Evolutionary conservation across 2,888 invertebrate genomes (phyloP).

Genomic region (Laspeyria flexula): DNA sequence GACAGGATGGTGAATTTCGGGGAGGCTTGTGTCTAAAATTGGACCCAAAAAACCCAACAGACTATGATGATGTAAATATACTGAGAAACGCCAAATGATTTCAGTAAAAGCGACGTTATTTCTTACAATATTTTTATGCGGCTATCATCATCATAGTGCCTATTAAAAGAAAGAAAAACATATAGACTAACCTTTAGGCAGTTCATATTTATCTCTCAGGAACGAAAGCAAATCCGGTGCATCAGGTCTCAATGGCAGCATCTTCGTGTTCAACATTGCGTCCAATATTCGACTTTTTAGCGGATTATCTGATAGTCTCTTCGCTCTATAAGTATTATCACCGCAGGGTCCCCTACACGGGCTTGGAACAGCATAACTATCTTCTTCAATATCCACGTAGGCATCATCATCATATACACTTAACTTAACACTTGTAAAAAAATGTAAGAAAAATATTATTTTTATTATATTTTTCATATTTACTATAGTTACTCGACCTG

Average conservation of each 20-base stretch:
- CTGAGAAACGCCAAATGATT: no score
- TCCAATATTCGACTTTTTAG: conserved; percentile 65
- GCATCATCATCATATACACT: conserved; percentile 42
- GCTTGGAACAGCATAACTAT: conserved; percentile 53
- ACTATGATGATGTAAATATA: no score
- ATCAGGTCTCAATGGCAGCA: conserved; percentile 53
- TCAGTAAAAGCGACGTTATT: no score
- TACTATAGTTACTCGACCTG: not conserved
- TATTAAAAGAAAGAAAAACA: no score
- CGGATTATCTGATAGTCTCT: conserved; percentile 35
- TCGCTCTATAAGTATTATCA: conserved; percentile 42
- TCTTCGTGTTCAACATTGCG: conserved; percentile 64
- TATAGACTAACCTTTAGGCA: conserved; percentile 70
- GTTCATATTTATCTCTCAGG: conserved; percentile 66
- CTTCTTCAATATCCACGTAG: conserved; percentile 43
- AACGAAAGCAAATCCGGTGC: conserved; percentile 62
- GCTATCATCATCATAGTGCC: no score
- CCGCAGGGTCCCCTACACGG: conserved; percentile 54
- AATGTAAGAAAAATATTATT: conserved; percentile 22
- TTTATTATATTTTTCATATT: conserved; percentile 27
- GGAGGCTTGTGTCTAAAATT: no score
- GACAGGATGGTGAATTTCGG: no score
- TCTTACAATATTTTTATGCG: no score
- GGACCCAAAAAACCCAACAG: no score
- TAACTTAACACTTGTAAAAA: conserved; percentile 25